Conservation (phyloP, 1,140 invertebrate species). For the Glossosoma conforme region DNA sequence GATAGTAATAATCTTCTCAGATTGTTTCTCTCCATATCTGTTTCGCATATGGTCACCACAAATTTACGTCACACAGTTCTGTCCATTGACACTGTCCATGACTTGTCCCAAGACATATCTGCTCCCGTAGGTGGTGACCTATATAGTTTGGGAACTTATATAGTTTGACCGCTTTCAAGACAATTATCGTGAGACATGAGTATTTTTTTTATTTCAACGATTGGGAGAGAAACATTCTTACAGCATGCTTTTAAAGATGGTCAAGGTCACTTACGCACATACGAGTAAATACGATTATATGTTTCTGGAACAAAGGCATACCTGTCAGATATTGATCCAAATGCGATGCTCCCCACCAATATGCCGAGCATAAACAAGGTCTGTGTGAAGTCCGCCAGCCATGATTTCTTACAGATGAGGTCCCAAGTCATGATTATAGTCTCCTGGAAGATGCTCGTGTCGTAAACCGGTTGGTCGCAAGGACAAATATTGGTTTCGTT, state of each 20-base stretch:
- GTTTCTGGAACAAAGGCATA: conserved; percentile 23
- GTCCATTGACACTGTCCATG: too few species aligned
- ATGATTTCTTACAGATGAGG: conserved; percentile 60
- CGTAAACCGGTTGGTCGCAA: conserved; percentile 55
- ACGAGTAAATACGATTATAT: neutral
- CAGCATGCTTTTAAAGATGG: neutral
- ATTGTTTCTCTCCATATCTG: too few species aligned
- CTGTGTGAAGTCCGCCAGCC: conserved; percentile 64
- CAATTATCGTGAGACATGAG: too few species aligned
- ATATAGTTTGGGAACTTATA: too few species aligned
- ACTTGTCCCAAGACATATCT: too few species aligned
- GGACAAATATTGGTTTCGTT: conserved; percentile 39
- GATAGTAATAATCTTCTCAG: too few species aligned
- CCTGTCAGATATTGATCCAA: conserved; percentile 49
- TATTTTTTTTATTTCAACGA: too few species aligned
- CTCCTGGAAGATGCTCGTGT: conserved; percentile 59
- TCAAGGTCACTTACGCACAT: too few species aligned
- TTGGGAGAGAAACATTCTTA: neutral
- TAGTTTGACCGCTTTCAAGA: too few species aligned
- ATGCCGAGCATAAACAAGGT: conserved; percentile 46
- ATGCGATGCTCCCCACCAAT: conserved; percentile 42
- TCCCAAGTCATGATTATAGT: conserved; percentile 71
- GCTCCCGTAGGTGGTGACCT: too few species aligned
- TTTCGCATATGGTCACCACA: too few species aligned
- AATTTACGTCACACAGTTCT: too few species aligned